Evolutionary conservation across 2,797 vertebrate genomes (phyloP), one percentile per base, ranked within the genome.

Genomic region (Discoglossus pictus): DNA sequence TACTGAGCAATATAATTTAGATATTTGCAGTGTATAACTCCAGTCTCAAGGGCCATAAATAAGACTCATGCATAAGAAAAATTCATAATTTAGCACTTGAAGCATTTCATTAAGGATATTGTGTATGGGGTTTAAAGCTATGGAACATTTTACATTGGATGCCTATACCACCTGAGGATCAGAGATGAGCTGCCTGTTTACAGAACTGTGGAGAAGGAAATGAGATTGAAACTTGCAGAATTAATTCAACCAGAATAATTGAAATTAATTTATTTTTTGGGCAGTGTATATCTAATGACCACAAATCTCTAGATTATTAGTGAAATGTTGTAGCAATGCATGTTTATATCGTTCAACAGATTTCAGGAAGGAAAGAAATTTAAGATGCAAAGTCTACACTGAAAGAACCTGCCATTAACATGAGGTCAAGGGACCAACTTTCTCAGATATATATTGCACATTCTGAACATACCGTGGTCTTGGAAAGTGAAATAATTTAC

Each of bases 1-100:
- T 68, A 60, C 23, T 39, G 44, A 43, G 17, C 60, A 34, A 43
- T 68, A 68, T 51, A 35, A 43, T 52, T 42, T 52, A 51, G 50
- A 68, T 40, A 13, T 50, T 27, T 52, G 27, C 64, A 67, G 21
- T 60, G 43, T 43, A 60, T 35, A 38, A 18, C 38, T 59, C 48
- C 17, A 15, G 36, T 59, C 65, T 43, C n/a, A 52, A 23, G 20
- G 65, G 40, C 38, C n/a, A 42, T 8, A 43, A 59, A 40, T 36
- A 43, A 52, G 27, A 23, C 54, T 52, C 23, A 43, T 3, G n/a
- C 15, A 17, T 25, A 40, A 15, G 35, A 59, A 23, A 50, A 34
- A 34, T 16, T n/a, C 36, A 35, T 27, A 2, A 52, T 43, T 68
- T 50, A 5, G 35, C 21, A 68, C 35, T 15, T 43, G 18, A 44